These are phyloP conservation scores for Corythornis madagascariensis DNA, from an alignment of 2,113 vertebrate genomes.

Conservation along the genomic window DNA sequence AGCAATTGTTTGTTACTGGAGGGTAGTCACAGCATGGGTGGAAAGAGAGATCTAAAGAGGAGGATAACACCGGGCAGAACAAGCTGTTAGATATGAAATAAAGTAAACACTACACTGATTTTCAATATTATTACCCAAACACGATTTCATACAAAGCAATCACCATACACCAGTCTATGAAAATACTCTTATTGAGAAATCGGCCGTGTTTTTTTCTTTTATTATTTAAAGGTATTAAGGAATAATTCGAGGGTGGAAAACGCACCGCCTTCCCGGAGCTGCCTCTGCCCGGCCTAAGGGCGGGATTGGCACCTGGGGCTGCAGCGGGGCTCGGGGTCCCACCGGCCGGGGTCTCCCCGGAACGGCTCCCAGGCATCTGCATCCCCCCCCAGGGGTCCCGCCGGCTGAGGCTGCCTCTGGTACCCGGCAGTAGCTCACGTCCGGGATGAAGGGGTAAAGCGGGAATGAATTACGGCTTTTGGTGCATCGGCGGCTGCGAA, in stretches of 20 bases:
- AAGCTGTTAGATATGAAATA: slow-evolving; percentile 61
- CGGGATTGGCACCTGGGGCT: not conserved
- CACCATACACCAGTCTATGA: slow-evolving; percentile 62
- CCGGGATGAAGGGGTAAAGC: rapidly evolving
- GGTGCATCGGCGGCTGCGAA: not conserved
- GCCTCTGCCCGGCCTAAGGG: not conserved
- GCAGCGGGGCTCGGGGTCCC: not conserved
- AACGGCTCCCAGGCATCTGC: not conserved
- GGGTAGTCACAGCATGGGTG: slow-evolving; percentile 72
- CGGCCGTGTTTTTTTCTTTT: not conserved
- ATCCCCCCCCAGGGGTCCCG: not conserved
- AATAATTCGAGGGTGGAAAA: slow-evolving; percentile 8
- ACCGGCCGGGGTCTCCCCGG: too few species aligned
- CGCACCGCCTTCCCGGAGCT: not conserved
- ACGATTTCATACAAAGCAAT: slow-evolving; percentile 79
- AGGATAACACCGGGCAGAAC: not conserved
- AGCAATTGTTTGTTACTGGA: slow-evolving; percentile 72
- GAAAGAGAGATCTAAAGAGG: slow-evolving; percentile 53
- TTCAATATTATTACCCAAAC: slow-evolving; percentile 75
- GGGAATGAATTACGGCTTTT: rapidly evolving
- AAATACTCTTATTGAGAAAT: slow-evolving; percentile 61
- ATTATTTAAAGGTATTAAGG: slow-evolving; percentile 41
- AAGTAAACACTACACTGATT: slow-evolving; percentile 73
- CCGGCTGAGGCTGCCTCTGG: not conserved
- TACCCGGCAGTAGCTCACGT: not conserved